Percentiles rank a stretch among this genome's conserved stretches.
phyloP scores from a whole-genome alignment of 2,797 vertebrate genomes.

The Lutjanus argentimaculatus region DNA sequence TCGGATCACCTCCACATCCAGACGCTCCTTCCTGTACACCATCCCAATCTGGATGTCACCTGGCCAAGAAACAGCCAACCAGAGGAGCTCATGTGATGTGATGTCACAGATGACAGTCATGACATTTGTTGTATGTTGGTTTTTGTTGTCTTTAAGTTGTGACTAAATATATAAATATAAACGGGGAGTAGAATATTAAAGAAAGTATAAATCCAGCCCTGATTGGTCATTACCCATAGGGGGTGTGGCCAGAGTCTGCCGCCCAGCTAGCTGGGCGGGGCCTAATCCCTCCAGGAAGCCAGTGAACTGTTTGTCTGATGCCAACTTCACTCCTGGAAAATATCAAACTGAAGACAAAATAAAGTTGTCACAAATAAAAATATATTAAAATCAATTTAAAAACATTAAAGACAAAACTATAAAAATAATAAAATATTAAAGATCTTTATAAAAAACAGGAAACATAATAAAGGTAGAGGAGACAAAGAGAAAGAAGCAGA shows the following conservation, averaged over 20 bases:
- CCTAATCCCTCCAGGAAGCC: conserved; percentile 97
- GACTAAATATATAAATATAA: too few species aligned
- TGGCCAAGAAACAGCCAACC: conserved; percentile 66
- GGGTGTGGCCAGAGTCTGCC: conserved; percentile 96
- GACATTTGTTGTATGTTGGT: too few species aligned
- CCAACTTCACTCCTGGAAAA: conserved; percentile 95
- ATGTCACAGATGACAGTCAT: not conserved
- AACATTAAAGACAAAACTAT: not conserved
- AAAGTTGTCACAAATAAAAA: not conserved
- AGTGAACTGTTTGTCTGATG: conserved; percentile 95
- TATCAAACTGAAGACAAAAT: conserved; percentile 88
- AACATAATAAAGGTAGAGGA: too few species aligned
- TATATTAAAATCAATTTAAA: not conserved
- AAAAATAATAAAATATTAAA: not conserved
- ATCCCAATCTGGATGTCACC: conserved; percentile 99
- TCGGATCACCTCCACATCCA: conserved; percentile 98
- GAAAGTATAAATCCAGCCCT: not conserved
- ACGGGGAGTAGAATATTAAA: not conserved
- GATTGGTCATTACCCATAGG: conserved; percentile 91
- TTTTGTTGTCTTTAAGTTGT: too few species aligned
- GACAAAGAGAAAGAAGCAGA: accelerated
- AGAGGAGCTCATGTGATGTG: conserved; percentile 6
- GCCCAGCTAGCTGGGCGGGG: conserved; percentile 95
- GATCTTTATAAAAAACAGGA: too few species aligned
- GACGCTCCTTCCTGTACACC: conserved; percentile 96